Evolutionary conservation across 2,797 vertebrate genomes (phyloP).

Genomic region (Anguilla obscura): DNA sequence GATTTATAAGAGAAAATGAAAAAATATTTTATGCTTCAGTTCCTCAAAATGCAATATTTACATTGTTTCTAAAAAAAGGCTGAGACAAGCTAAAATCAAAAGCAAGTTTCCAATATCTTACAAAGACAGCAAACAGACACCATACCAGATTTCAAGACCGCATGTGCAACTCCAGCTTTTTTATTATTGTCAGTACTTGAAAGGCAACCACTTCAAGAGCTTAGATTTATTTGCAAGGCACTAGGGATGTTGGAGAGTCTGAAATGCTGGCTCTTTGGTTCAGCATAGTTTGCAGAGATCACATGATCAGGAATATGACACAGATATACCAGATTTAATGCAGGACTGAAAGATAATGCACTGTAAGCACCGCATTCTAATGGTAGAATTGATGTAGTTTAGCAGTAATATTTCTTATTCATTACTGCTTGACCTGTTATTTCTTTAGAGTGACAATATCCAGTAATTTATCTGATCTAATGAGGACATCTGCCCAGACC

Average conservation of each 20-base stretch:
- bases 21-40: slow-evolving; percentile 26
- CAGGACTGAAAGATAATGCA: background rate
- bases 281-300: slow-evolving; percentile 16
- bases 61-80: slow-evolving; percentile 7
- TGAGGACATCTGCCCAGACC: background rate
- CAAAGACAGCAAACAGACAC: background rate
- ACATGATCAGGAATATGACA: background rate
- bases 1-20: slow-evolving; percentile 5
- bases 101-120: slow-evolving; percentile 11
- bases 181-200: background rate
- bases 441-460: background rate
- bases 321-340: background rate
- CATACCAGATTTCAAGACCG: slow-evolving; percentile 1
- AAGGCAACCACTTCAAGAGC: slow-evolving; percentile 11
- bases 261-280: background rate
- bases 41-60: slow-evolving; percentile 29
- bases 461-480: background rate
- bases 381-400: background rate
- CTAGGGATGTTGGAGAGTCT: slow-evolving; percentile 2
- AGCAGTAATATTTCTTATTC: background rate
- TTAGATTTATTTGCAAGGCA: background rate
- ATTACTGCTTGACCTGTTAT: background rate
- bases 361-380: background rate
- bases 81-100: slow-evolving; percentile 24
- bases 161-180: slow-evolving; percentile 12